phyloP scores from a whole-genome alignment of 2,797 vertebrate genomes.

The Halcyon chelicuti region DNA sequence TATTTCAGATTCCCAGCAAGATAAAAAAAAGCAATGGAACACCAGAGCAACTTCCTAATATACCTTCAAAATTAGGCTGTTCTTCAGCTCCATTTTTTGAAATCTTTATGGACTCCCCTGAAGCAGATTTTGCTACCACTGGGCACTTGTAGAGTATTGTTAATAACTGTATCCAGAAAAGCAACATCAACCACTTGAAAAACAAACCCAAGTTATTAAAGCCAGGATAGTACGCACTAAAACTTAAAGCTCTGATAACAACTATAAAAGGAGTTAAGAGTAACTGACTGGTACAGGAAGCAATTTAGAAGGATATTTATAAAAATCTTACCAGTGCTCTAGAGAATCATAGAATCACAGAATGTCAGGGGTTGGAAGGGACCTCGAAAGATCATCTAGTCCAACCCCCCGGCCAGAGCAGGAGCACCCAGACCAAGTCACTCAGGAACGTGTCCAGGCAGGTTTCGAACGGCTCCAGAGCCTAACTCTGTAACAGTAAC shows the following conservation, averaged over 20 bases:
- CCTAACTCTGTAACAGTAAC: accelerated
- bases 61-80: not conserved
- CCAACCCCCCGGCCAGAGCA: too few relatives aligned
- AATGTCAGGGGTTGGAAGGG: too few relatives aligned
- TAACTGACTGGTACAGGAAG: not conserved
- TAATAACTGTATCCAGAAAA: not conserved
- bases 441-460: too few relatives aligned
- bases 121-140: not conserved
- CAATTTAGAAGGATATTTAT: not conserved
- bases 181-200: accelerated
- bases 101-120: not conserved
- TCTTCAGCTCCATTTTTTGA: not conserved
- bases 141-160: accelerated
- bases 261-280: not conserved
- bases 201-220: not conserved
- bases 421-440: too few relatives aligned
- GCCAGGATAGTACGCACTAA: not conserved
- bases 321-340: not conserved
- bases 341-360: too few relatives aligned
- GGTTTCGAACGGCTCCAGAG: not conserved
- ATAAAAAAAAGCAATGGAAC: not conserved
- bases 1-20: not conserved
- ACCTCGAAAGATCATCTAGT: too few relatives aligned
- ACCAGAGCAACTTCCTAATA: not conserved
- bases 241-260: not conserved